A percentile compares a stretch with the other conserved stretches of the same genome.
Conservation (phyloP, 37 sponge, comb jelly and placozoan species). For the Aphrocallistes beatrix region DNA sequence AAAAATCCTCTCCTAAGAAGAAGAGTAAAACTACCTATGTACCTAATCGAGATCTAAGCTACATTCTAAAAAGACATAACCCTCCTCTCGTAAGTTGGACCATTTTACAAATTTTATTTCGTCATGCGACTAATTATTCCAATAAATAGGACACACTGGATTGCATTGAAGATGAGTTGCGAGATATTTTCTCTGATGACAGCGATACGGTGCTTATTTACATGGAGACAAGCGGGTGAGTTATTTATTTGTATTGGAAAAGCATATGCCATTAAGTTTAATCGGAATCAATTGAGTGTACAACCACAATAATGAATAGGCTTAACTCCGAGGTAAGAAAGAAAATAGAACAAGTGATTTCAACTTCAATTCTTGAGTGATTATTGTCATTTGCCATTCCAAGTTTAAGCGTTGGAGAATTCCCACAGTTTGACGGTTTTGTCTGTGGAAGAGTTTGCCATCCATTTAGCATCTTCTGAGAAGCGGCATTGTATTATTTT, state of each 20-base stretch:
- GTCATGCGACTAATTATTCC: too few relatives aligned
- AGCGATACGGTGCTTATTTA: background rate
- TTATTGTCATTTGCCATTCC: background rate
- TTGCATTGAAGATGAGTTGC: background rate
- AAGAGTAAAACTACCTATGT: background rate
- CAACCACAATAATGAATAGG: too few relatives aligned
- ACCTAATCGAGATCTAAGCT: background rate
- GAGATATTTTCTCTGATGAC: background rate
- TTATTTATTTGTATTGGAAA: too few relatives aligned
- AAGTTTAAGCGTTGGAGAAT: background rate
- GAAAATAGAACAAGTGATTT: slow-evolving; percentile 1
- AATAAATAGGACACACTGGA: background rate
- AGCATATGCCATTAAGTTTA: too few relatives aligned
- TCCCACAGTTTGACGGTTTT: slow-evolving; percentile 3
- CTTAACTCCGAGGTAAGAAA: background rate
- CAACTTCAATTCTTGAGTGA: background rate
- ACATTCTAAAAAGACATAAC: background rate
- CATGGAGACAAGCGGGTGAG: slow-evolving; percentile 14
- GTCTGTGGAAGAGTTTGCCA: slow-evolving; percentile 3
- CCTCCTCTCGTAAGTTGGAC: background rate
- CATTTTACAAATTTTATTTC: background rate
- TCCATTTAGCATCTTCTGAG: background rate
- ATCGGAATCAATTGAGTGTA: too few relatives aligned
- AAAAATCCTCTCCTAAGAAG: background rate
- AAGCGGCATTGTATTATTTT: slow-evolving; percentile 73